Conservation (phyloP, 2,113 vertebrate species). For the Miniopterus natalensis region DNA sequence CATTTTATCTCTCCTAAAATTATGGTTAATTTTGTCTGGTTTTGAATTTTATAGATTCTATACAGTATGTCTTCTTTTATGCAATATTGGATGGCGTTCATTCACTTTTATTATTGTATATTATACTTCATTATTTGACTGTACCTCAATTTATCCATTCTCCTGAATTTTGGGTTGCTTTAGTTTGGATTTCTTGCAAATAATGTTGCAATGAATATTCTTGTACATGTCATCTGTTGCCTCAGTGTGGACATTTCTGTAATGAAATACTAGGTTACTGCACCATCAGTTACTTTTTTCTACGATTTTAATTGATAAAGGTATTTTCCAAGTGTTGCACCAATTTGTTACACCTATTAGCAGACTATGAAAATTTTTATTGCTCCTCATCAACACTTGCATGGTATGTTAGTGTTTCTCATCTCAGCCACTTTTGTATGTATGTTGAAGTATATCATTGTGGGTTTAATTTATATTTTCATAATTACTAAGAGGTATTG, state of each 20-base stretch:
- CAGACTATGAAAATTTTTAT: not conserved
- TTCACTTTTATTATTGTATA: not conserved
- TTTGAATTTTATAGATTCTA: not conserved
- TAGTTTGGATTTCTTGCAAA: not conserved
- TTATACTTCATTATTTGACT: not conserved
- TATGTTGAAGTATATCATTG: not conserved
- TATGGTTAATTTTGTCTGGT: not conserved
- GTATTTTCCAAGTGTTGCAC: not conserved
- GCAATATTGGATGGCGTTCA: not conserved
- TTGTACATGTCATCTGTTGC: not conserved
- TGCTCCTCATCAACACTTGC: not conserved
- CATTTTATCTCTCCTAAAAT: not conserved
- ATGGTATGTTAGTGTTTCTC: not conserved
- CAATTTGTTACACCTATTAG: not conserved
- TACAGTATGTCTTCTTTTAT: not conserved
- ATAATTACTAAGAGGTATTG: not conserved
- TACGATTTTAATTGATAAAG: not conserved
- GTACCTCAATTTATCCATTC: not conserved
- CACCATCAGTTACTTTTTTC: not conserved
- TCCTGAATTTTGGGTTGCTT: slow-evolving; percentile 10
- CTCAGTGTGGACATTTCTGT: not conserved
- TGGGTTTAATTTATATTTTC: not conserved
- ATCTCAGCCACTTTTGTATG: not conserved
- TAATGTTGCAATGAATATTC: not conserved
- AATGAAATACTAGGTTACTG: not conserved